Evolutionary conservation across 2,888 invertebrate species (phyloP), one percentile per base, ranked within the genome.

Genomic region (Ichneumon xanthorius): DNA sequence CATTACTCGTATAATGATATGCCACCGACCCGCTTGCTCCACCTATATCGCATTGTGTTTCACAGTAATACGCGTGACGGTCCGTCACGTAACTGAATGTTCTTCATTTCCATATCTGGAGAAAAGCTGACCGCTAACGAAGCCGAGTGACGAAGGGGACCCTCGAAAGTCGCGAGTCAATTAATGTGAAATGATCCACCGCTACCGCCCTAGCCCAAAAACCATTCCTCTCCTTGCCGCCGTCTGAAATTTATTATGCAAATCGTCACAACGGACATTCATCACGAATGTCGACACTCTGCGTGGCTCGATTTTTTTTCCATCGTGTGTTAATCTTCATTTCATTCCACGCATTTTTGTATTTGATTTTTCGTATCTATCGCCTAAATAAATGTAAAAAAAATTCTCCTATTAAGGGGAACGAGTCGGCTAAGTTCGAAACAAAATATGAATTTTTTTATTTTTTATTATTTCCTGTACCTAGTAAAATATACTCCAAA

Each of bases 101-200:
- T 89, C 86, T 88, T 89, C 88, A 89, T 89, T 89, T 89, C 89
- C 89, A 89, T 89, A 89, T 88, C 87, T 87, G 70, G 26, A 68
- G 55, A 33, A 50, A 65, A 71, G 30, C 53, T n/a, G 71, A 33
- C 72, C 55, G 55, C 61, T 67, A 61, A 40, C 45, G 61, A 61
- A 63, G 61, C 48, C 48, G 48, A 48, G 33, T 33, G 33, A 33
- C 33, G 33, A 33, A 5, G 33, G 7, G 33, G 68, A 48, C 9
- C 26, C 22, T 37, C 33, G 48, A 37, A 19, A 16, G 37, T 16
- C 9, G 16, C 37, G 68, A n/a, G 50, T 70, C 19, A 70, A 70
- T 70, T 67, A 67, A 55, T 55, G 55, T 55, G 55, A 19, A 55
- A 55, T 2, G 9, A 55, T 58, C 11, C 22, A 9, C 7, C 26